These are phyloP conservation scores for Diaprepes abbreviatus DNA, from an alignment of 2,888 invertebrate species.

Conservation along the genomic window DNA sequence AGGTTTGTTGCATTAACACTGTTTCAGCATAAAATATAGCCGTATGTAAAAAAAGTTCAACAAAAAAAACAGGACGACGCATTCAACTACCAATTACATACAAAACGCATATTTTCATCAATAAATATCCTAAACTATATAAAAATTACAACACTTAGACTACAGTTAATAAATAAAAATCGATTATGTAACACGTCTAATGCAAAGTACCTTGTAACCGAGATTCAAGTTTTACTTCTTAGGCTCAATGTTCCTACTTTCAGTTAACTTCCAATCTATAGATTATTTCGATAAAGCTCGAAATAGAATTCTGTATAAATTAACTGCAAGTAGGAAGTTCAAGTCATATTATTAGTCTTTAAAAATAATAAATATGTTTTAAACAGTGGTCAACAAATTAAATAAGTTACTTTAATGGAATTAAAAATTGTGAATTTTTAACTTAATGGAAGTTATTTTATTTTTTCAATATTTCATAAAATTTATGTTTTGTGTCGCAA, in stretches of 20 bases:
- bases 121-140: slow-evolving; percentile 49
- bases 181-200: slow-evolving; percentile 49
- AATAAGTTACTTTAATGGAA: no score
- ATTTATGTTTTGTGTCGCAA: no score
- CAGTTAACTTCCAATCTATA: not conserved
- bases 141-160: slow-evolving; percentile 43
- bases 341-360: not conserved
- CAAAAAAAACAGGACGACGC: slow-evolving; percentile 29
- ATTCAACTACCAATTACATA: slow-evolving; percentile 17
- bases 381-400: not conserved
- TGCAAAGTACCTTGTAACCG: slow-evolving; percentile 55
- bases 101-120: slow-evolving; percentile 28
- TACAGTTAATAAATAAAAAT: slow-evolving; percentile 46
- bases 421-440: no score
- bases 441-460: no score
- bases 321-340: not conserved
- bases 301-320: not conserved
- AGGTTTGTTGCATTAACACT: no score
- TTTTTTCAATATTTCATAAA: no score
- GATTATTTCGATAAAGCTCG: not conserved
- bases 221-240: slow-evolving; percentile 53
- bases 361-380: not conserved
- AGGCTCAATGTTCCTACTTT: slow-evolving; percentile 45
- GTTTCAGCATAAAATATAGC: slow-evolving; percentile 1
- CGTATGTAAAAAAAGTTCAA: slow-evolving; percentile 35